A percentile compares a stretch with the other conserved stretches of the same genome.
Evolutionary conservation across 2,113 vertebrate genomes (phyloP).

Genomic region (Oncorhynchus clarkii): DNA sequence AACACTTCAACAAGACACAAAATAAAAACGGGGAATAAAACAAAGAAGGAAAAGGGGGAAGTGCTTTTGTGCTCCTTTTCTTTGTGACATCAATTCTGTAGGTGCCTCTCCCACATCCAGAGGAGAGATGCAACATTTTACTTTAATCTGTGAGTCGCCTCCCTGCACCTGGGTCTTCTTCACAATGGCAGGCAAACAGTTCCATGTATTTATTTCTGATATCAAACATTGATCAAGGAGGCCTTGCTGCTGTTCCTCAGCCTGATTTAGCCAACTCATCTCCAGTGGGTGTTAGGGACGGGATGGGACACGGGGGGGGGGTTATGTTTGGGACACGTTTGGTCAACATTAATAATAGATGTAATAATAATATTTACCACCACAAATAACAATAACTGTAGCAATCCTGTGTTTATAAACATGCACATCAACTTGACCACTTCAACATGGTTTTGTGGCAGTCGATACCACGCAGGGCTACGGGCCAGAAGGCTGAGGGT

Average conservation of each 20-base stretch:
- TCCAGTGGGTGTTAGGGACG: neutral
- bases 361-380: no score
- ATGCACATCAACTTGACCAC: no score
- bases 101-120: neutral
- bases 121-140: constrained; percentile 1
- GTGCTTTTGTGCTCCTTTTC: constrained; percentile 26
- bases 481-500: no score
- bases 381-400: no score
- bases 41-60: constrained; percentile 19
- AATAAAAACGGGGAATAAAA: constrained; percentile 30
- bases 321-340: no score
- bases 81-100: constrained; percentile 3
- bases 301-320: no score
- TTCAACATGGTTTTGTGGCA: no score
- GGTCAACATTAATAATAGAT: no score
- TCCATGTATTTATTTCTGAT: neutral
- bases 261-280: neutral
- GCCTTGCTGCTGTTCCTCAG: neutral
- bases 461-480: no score
- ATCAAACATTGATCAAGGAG: constrained; percentile 14
- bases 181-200: constrained; percentile 11
- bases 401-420: no score
- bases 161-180: constrained; percentile 3
- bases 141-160: neutral
- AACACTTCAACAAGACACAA: constrained; percentile 56